phyloP scores from a whole-genome alignment of 2,888 invertebrate species.

The Hoplodrina ambigua region DNA sequence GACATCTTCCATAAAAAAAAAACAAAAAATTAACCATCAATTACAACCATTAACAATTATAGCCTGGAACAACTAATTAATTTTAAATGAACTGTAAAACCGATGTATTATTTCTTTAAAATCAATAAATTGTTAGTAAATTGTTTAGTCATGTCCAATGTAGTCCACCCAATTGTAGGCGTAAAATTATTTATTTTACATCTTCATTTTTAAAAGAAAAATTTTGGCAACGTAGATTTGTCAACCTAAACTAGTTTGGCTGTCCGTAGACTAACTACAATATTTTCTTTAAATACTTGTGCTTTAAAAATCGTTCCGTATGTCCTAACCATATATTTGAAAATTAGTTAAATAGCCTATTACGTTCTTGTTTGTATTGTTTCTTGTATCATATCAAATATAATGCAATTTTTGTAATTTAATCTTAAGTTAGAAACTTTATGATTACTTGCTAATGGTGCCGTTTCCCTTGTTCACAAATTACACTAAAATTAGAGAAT shows the following conservation, averaged over 20 bases:
- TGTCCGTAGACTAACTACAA: background rate
- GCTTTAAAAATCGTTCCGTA: background rate
- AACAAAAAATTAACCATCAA: too few relatives aligned
- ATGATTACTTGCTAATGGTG: background rate
- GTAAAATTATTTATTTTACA: background rate
- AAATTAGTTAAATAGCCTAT: background rate
- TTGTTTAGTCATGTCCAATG: too few relatives aligned
- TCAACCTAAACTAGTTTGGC: background rate
- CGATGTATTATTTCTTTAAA: too few relatives aligned
- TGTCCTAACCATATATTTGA: background rate
- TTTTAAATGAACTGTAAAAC: too few relatives aligned
- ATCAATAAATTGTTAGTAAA: too few relatives aligned
- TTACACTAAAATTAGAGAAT: too few relatives aligned
- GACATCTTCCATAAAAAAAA: too few relatives aligned
- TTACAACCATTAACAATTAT: too few relatives aligned
- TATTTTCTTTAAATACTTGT: background rate
- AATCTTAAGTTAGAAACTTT: conserved; percentile 1
- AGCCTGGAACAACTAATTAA: too few relatives aligned
- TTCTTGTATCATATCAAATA: background rate
- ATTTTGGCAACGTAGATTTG: background rate
- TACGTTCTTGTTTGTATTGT: background rate
- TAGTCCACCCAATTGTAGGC: too few relatives aligned
- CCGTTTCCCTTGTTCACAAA: too few relatives aligned
- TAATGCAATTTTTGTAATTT: background rate
- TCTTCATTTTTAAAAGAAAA: background rate